Conservation (phyloP, 2,888 invertebrate species). For the Sinelater perroti region DNA sequence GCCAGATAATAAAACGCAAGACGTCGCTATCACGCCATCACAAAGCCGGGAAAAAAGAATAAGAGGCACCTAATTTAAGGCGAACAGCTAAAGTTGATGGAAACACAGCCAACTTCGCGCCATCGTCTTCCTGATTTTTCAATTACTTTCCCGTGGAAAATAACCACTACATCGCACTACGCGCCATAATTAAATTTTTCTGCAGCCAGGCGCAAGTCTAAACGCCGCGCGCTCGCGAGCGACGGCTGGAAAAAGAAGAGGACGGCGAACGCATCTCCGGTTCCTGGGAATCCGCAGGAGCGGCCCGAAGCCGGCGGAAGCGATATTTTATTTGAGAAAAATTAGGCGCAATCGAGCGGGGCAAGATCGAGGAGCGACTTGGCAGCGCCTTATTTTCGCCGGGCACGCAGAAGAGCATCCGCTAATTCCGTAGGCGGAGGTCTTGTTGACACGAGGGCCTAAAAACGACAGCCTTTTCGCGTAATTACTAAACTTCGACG, state of each 20-base stretch:
- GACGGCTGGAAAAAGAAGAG: background rate
- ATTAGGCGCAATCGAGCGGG: conserved; percentile 25
- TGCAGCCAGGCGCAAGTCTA: conserved; percentile 16
- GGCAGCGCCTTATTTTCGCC: conserved; percentile 28
- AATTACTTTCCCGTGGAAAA: conserved; percentile 22
- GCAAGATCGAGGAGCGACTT: conserved; percentile 20
- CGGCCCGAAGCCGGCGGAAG: conserved; percentile 1
- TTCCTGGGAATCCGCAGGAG: conserved; percentile 3
- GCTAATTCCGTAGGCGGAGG: conserved; percentile 48
- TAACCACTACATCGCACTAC: conserved; percentile 18
- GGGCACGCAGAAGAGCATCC: conserved; percentile 32
- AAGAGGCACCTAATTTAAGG: conserved; percentile 24
- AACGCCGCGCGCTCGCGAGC: conserved; percentile 5
- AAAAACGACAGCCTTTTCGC: conserved; percentile 45
- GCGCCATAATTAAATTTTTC: conserved; percentile 24
- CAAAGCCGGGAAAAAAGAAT: conserved; percentile 23
- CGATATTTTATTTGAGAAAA: conserved; percentile 18
- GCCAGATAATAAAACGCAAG: conserved; percentile 17
- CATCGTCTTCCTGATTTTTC: conserved; percentile 17
- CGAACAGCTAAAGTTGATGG: conserved; percentile 21
- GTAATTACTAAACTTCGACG: conserved; percentile 50
- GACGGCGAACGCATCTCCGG: background rate
- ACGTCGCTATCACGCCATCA: conserved; percentile 12
- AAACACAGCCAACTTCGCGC: conserved; percentile 18
- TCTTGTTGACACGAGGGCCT: conserved; percentile 47